Evolutionary conservation across 1,140 invertebrate genomes (phyloP).

Genomic region (Eulimnadia texana): DNA sequence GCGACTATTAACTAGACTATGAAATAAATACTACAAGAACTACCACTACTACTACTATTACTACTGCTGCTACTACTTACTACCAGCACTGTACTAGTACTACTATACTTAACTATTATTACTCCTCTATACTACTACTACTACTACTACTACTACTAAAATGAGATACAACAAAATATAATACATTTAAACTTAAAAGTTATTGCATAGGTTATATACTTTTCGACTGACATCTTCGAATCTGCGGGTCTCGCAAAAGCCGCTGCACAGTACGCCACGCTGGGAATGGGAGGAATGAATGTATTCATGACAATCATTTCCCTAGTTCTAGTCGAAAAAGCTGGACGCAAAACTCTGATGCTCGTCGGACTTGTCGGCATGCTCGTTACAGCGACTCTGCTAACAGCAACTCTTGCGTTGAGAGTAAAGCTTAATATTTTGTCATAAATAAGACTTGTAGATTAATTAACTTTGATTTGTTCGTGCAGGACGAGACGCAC

Average conservation of each 20-base stretch:
- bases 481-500: constrained; percentile 28
- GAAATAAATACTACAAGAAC: no score
- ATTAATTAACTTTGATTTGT: no score
- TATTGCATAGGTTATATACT: constrained; percentile 77
- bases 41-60: no score
- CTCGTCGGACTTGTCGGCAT: constrained; percentile 59
- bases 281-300: constrained; percentile 74
- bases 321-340: constrained; percentile 62
- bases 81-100: no score
- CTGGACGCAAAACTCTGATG: constrained; percentile 64
- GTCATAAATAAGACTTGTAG: no score
- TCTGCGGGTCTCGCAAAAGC: constrained; percentile 43
- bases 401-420: constrained; percentile 46
- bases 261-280: constrained; percentile 57
- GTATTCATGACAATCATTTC: constrained; percentile 76
- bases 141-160: no score
- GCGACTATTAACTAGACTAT: no score
- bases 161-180: no score
- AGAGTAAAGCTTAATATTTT: constrained; percentile 45
- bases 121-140: no score
- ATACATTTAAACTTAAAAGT: no score
- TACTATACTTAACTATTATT: no score
- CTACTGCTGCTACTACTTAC: no score
- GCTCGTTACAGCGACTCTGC: constrained; percentile 49
- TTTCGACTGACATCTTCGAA: constrained; percentile 64